These are phyloP conservation scores for Caerostris extrusa DNA, from an alignment of 1,140 invertebrate genomes.

Conservation along the genomic window DNA sequence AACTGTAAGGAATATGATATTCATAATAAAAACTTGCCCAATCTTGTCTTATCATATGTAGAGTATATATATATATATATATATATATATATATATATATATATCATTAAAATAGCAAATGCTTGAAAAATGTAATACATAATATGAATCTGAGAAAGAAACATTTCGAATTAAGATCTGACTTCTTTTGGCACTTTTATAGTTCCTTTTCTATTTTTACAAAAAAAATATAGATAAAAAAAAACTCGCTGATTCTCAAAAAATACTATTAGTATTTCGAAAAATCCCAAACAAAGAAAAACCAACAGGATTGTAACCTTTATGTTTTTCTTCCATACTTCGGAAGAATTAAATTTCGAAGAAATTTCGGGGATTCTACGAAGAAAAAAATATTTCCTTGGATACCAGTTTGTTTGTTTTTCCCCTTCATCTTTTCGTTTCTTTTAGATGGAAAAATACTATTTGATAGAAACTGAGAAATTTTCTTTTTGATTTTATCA, in stretches of 20 bases:
- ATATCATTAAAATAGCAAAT: no score
- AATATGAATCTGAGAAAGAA: no score
- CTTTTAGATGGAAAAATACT: not conserved
- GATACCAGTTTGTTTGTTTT: not conserved
- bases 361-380: not conserved
- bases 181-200: no score
- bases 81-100: no score
- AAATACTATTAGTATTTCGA: not conserved
- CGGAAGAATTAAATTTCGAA: not conserved
- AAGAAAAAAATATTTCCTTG: not conserved
- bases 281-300: constrained; percentile 17
- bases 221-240: no score
- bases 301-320: not conserved
- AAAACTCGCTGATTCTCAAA: constrained; percentile 5
- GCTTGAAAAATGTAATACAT: no score
- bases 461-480: not conserved
- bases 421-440: not conserved
- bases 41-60: no score
- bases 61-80: no score
- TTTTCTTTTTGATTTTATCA: not conserved
- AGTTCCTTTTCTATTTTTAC: no score
- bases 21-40: no score
- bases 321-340: not conserved
- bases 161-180: no score
- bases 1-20: no score